Percentiles rank a stretch among this genome's conserved stretches.
Conservation (phyloP, 2,888 invertebrate genomes). For the Athripsodes cinereus region DNA sequence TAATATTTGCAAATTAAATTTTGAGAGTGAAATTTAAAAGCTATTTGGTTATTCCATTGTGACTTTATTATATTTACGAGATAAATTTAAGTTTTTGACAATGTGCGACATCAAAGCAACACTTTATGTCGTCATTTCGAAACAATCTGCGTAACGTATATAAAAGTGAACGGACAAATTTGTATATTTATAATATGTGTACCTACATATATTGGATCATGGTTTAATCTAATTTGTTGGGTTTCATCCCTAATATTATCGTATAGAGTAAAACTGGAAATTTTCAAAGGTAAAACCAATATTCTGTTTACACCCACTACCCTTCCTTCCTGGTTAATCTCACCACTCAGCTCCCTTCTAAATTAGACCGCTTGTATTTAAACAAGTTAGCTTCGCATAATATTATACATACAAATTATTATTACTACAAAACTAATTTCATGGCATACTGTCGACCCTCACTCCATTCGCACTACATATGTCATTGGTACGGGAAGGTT, state of each 20-base stretch:
- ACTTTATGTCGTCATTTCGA: too few species aligned
- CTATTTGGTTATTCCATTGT: too few species aligned
- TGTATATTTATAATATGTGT: background rate
- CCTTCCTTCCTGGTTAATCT: slow-evolving; percentile 1
- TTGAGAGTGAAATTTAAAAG: too few species aligned
- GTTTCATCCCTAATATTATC: background rate
- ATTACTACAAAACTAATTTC: too few species aligned
- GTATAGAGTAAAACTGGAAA: background rate
- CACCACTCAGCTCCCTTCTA: background rate
- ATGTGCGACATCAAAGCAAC: too few species aligned
- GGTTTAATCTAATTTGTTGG: background rate
- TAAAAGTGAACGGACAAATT: background rate
- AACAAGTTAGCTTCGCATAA: background rate
- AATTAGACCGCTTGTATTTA: background rate
- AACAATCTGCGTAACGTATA: too few species aligned
- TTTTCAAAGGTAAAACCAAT: slow-evolving; percentile 2
- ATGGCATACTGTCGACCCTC: too few species aligned
- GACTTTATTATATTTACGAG: too few species aligned
- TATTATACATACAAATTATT: background rate
- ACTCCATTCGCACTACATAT: too few species aligned
- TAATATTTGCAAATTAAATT: too few species aligned
- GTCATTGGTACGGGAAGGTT: too few species aligned
- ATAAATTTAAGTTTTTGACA: too few species aligned
- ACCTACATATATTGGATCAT: background rate
- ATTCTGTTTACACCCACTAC: background rate